phyloP scores from a whole-genome alignment of 2,113 vertebrate species.

The Phalacrocorax carbo region DNA sequence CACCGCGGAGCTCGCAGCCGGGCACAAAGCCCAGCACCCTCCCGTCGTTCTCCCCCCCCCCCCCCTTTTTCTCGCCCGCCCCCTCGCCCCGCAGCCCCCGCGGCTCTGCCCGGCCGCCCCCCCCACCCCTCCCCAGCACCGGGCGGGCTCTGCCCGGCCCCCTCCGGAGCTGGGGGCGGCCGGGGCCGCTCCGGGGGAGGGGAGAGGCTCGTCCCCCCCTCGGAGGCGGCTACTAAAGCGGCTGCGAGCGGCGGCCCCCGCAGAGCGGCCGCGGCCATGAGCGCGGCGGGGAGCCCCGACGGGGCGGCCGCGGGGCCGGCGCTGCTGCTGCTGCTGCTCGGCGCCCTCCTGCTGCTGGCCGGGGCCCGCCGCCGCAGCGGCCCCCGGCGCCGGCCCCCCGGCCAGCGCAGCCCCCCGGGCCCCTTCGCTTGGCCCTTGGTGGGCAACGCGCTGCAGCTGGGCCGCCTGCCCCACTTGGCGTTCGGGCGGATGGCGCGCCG shows the following conservation, averaged over 20 bases:
- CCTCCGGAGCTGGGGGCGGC: too few relatives aligned
- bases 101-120: too few relatives aligned
- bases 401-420: conserved; percentile 69
- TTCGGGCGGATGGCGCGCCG: conserved; percentile 73
- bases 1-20: too few relatives aligned
- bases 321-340: background rate
- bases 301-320: background rate
- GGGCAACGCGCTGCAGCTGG: conserved; percentile 85
- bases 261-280: background rate
- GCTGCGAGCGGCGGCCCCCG: background rate
- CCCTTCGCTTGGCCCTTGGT: conserved; percentile 82
- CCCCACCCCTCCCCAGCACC: too few relatives aligned
- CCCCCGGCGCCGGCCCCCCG: fast-evolving
- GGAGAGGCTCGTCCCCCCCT: too few relatives aligned
- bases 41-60: too few relatives aligned
- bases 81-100: too few relatives aligned
- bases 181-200: too few relatives aligned
- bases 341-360: conserved; percentile 63
- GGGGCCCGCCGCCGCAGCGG: background rate
- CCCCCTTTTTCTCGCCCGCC: too few relatives aligned
- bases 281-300: background rate
- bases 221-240: conserved; percentile 38
- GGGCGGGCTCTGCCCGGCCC: too few relatives aligned
- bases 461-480: conserved; percentile 81
- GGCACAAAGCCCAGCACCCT: too few relatives aligned